A percentile compares a stretch with the other conserved stretches of the same genome.
These are phyloP conservation scores for Saturnia japonica DNA, from an alignment of 2,888 invertebrate species.

Conservation along the genomic window DNA sequence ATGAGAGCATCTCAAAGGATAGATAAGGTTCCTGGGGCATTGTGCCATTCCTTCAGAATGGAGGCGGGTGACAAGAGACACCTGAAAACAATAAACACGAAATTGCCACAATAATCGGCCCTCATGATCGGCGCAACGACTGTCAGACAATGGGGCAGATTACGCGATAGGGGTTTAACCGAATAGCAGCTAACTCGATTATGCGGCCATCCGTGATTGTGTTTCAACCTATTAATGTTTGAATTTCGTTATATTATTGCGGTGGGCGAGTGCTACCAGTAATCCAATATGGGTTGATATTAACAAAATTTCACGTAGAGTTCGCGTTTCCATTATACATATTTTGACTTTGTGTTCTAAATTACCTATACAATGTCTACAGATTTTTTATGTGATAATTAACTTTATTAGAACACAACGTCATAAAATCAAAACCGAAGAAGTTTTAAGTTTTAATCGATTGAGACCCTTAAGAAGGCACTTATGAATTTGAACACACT, in stretches of 20 bases:
- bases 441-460: too few species aligned
- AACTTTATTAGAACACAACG: neutral
- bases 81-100: constrained; percentile 78
- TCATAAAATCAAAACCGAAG: too few species aligned
- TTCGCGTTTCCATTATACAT: constrained; percentile 44
- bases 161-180: constrained; percentile 78
- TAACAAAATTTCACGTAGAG: constrained; percentile 64
- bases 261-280: constrained; percentile 62
- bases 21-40: constrained; percentile 54
- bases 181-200: constrained; percentile 81
- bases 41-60: constrained; percentile 57
- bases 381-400: neutral
- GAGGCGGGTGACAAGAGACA: constrained; percentile 58
- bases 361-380: constrained; percentile 38
- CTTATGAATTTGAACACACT: too few species aligned
- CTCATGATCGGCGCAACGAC: constrained; percentile 73
- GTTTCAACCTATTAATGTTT: constrained; percentile 80
- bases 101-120: constrained; percentile 80
- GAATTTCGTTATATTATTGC: constrained; percentile 81
- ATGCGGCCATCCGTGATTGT: constrained; percentile 81
- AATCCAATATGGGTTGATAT: constrained; percentile 74
- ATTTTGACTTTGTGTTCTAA: constrained; percentile 38
- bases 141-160: constrained; percentile 78
- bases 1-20: constrained; percentile 44
- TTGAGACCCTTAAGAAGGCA: too few species aligned